phyloP scores from a whole-genome alignment of 2,888 invertebrate genomes.

The Branchinecta sandiegonensis region DNA sequence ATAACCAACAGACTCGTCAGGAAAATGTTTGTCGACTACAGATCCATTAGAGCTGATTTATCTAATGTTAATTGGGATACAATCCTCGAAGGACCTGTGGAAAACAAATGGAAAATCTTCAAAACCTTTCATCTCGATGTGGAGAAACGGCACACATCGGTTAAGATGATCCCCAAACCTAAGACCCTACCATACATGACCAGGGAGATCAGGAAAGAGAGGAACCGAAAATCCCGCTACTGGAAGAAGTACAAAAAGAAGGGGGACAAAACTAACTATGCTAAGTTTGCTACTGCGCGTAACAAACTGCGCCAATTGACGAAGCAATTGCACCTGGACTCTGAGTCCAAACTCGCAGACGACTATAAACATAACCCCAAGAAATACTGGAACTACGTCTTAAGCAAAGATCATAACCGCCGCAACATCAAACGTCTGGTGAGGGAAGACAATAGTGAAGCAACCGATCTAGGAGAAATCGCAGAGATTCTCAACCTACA shows the following conservation, averaged over 20 bases:
- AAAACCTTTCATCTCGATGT: conserved; percentile 1
- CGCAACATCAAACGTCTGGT: too few species aligned
- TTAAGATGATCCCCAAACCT: conserved; percentile 16
- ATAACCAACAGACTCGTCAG: not conserved
- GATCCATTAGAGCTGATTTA: conserved; percentile 11
- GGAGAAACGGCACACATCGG: conserved; percentile 14
- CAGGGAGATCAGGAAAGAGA: conserved; percentile 11
- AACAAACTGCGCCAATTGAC: not conserved
- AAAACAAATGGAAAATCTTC: not conserved
- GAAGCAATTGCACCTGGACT: too few species aligned
- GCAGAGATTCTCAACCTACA: not conserved
- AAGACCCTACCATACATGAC: conserved; percentile 14
- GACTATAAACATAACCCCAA: too few species aligned
- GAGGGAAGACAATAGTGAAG: too few species aligned
- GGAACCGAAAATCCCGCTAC: conserved; percentile 16
- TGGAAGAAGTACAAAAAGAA: conserved; percentile 14
- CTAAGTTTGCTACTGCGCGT: conserved; percentile 12
- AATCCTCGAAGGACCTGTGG: conserved; percentile 6
- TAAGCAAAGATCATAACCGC: too few species aligned
- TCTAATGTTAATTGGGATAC: conserved; percentile 4
- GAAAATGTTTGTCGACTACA: conserved; percentile 13
- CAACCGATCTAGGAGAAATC: too few species aligned
- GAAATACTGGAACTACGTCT: too few species aligned
- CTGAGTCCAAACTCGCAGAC: too few species aligned
- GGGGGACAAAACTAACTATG: not conserved